Conservation (phyloP, 1,140 invertebrate genomes). For the Caerostris extrusa region DNA sequence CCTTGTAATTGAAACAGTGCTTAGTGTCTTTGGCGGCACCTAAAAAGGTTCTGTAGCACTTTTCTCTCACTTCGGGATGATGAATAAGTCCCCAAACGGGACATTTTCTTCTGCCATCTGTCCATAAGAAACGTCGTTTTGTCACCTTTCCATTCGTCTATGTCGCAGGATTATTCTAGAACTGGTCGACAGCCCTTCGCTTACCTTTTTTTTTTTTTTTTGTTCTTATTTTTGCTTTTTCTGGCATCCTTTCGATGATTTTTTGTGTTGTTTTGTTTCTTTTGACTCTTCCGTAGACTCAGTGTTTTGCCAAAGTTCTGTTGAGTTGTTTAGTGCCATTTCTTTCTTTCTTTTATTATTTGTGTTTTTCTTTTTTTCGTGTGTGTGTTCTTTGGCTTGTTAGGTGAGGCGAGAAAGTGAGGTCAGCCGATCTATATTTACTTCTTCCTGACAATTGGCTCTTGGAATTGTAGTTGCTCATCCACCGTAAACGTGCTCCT, state of each 20-base stretch:
- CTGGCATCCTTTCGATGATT: background rate
- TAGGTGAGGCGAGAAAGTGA: background rate
- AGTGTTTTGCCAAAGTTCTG: slow-evolving; percentile 30
- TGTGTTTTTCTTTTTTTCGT: background rate
- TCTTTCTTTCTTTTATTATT: too few relatives aligned
- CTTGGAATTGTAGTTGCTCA: too few relatives aligned
- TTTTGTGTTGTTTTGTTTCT: background rate
- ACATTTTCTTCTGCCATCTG: slow-evolving; percentile 60
- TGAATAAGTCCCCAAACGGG: slow-evolving; percentile 33
- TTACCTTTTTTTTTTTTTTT: background rate
- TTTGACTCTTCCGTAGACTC: background rate
- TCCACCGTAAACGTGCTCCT: too few relatives aligned
- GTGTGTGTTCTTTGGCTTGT: background rate
- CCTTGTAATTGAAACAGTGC: background rate
- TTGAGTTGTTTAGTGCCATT: background rate
- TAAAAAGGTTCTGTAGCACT: background rate
- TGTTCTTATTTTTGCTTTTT: background rate
- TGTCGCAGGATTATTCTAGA: slow-evolving; percentile 22
- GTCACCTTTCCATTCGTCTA: slow-evolving; percentile 58
- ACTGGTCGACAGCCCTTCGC: background rate
- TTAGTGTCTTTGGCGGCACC: background rate
- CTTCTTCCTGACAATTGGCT: too few relatives aligned
- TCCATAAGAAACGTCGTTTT: slow-evolving; percentile 49
- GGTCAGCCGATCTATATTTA: background rate
- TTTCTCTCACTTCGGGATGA: slow-evolving; percentile 18